phyloP scores from a whole-genome alignment of 2,113 vertebrate genomes.

The Cavia aperea region DNA sequence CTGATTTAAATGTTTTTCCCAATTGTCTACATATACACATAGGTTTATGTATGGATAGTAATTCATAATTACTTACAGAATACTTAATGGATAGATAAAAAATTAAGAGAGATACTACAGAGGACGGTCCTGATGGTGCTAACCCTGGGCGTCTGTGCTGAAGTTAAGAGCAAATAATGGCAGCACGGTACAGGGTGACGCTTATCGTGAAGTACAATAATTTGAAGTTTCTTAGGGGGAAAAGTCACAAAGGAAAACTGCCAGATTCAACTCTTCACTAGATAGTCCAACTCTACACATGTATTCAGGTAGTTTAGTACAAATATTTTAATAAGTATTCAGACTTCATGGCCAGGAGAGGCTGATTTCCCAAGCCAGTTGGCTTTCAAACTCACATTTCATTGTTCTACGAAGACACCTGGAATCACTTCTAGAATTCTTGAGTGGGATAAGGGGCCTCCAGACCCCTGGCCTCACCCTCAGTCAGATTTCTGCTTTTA shows the following conservation, averaged over 20 bases:
- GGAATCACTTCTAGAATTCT: background rate
- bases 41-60: background rate
- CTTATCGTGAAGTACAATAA: too few species aligned
- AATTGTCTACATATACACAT: background rate
- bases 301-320: background rate
- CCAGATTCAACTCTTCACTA: background rate
- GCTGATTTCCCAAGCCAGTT: background rate
- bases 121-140: background rate
- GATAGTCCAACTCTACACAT: background rate
- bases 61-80: background rate
- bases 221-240: background rate
- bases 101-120: background rate
- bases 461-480: background rate
- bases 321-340: background rate
- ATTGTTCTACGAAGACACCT: background rate
- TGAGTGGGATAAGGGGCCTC: background rate
- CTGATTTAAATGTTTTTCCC: background rate
- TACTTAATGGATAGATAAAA: background rate
- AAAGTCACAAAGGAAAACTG: background rate
- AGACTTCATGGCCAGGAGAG: background rate
- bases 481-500: background rate
- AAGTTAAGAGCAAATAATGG: slow-evolving; percentile 5
- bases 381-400: background rate
- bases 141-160: background rate
- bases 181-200: background rate